Percentiles rank a stretch among this genome's conserved stretches.
Evolutionary conservation across 1,140 invertebrate genomes (phyloP).

Genomic region (Drosophila suzukii): DNA sequence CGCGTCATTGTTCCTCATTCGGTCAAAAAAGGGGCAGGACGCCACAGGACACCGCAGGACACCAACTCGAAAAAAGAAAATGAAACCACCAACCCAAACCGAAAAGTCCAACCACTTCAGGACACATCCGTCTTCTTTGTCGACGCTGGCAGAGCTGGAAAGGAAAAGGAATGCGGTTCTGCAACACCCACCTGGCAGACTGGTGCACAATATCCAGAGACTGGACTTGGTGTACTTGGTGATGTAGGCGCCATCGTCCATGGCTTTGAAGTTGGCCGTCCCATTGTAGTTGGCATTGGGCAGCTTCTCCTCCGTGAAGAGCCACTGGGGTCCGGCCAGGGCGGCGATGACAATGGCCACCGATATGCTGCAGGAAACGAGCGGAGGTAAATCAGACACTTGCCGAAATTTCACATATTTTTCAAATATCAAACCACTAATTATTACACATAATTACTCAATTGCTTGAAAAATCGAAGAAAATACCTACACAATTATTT

Average conservation of each 20-base stretch:
- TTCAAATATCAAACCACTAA: too few species aligned
- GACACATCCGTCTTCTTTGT: constrained; percentile 24
- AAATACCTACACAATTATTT: neutral
- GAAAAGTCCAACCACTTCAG: neutral
- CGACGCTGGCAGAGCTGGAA: neutral
- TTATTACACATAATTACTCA: too few species aligned
- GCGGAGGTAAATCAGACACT: neutral
- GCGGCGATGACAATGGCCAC: constrained; percentile 83
- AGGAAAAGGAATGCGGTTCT: constrained; percentile 13
- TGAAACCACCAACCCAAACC: neutral
- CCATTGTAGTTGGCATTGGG: constrained; percentile 80
- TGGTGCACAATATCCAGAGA: constrained; percentile 81
- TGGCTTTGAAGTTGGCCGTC: constrained; percentile 78
- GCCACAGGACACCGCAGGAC: too few species aligned
- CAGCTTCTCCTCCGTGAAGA: constrained; percentile 82
- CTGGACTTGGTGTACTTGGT: constrained; percentile 83
- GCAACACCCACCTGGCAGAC: constrained; percentile 68
- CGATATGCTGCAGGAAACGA: constrained; percentile 68
- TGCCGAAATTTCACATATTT: neutral
- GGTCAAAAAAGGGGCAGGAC: too few species aligned
- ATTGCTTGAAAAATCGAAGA: too few species aligned
- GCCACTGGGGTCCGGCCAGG: constrained; percentile 81
- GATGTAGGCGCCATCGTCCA: constrained; percentile 79
- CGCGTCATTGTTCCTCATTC: neutral
- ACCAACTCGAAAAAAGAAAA: neutral